Base-by-base conservation (phyloP, 2,888 invertebrate genomes). In the Dasysyrphus albostriatus region DNA sequence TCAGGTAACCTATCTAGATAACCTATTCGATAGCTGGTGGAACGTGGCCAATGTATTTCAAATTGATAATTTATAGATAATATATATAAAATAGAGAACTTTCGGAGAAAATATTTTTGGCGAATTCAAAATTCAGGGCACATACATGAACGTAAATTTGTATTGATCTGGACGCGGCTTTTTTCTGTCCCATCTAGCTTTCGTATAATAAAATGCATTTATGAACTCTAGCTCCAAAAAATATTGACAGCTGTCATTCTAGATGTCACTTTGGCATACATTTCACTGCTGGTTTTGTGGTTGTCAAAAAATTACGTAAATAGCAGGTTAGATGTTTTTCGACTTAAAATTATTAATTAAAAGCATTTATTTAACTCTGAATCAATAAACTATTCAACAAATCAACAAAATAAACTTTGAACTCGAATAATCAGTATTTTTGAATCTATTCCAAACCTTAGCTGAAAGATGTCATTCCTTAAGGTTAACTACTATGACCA, bases 401-500 rank as follows among this genome's bases (percentile, higher is more conserved):
- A 47, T 32, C 7, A 24, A 39, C 8, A 32, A n/a, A 12, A 29
- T 14, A 29, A n/a, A 10, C 7, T 8, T 16, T 24, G n/a, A 1
- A 3, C 19, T 0, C 24, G 0, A 9, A 29, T 39, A 19, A 16
- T 16, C 32, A 32, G 7, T 58, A 0, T 65, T 42, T 61, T 14
- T 34, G 9, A 49, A 19, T 47, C 9, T 47, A 16, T 63, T 59
- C 24, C 37, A 3, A 29, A 69, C 47, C 72, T 7, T 39, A 79
- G 81, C 39, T 69, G 44, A 47, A 69, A 82, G 24, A 79, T 83
- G 76, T 77, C 83, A 8, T 19, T 92, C 61, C 87, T 92, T 51
- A 91, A 91, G 75, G 77, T 90, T 12, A 91, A 92, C 65, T 95
- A 95, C 91, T 96, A 95, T 90, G 95, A 95, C 90, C 93, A 95